Evolutionary conservation across 2,888 invertebrate genomes (phyloP), one percentile per base, ranked within the genome.

Genomic region (Mechanitis mazaeus): DNA sequence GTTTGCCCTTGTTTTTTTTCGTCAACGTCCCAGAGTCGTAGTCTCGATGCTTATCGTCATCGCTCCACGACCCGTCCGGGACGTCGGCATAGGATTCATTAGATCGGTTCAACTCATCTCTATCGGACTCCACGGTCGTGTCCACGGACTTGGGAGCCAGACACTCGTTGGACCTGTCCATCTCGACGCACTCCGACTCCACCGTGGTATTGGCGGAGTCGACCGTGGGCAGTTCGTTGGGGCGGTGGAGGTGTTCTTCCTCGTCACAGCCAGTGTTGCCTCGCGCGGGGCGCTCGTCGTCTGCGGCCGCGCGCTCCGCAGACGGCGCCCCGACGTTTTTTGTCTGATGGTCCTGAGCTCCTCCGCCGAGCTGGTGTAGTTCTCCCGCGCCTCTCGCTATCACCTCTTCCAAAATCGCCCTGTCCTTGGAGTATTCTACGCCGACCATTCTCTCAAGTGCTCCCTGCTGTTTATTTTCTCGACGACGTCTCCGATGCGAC

Each of bases 321-420:
- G 94, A 92, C 94, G 94, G 93, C 93, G 91, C 92, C 88, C 85
- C 90, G 87, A 84, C 94, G 94, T 94, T 94, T 94, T 94, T 94
- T 94, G 94, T 75, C 84, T 76, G 73, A 65, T 65, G 59, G 33
- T 69, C 46, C 53, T 70, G 69, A 65, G 65, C 59, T 50, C 60
- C 61, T 31, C 67, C 68, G 61, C 62, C 59, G 46, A 55, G 33
- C 9, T 68, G 7, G 9, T 11, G 66, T 3, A 55, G 61, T 63
- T 69, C 75, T 9, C 76, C 75, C 31, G 81, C 85, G 20, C 93
- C 94, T 0, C 91, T 91, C 50, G 91, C 93, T 66, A 95, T 94
- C 61, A 94, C 94, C 73, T 94, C 93, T 71, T 94, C 93, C 20
- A 95, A 74, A 31, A 87, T 69, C 0, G 83, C 83, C 1, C 83